A percentile compares a stretch with the other conserved stretches of the same genome.
Conservation (phyloP, 2,888 invertebrate species). For the Sphaerophoria rueppellii region DNA sequence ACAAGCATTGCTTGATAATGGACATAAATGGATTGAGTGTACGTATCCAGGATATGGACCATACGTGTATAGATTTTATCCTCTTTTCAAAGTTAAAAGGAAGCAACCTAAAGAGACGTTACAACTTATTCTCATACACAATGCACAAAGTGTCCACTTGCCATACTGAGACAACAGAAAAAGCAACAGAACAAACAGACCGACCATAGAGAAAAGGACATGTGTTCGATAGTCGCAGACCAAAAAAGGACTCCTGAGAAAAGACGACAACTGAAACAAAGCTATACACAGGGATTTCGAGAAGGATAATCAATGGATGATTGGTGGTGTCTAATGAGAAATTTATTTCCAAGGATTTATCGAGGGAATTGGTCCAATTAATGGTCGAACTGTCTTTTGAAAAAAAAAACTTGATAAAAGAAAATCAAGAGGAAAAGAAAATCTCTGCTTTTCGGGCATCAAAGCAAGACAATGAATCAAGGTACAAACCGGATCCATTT, state of each 20-base stretch:
- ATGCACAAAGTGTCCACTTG: conserved; percentile 28
- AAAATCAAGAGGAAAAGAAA: neutral
- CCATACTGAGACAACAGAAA: neutral
- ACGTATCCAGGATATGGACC: neutral
- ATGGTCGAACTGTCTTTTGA: conserved; percentile 32
- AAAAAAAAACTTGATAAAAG: neutral
- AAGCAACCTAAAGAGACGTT: conserved; percentile 26
- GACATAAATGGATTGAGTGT: conserved; percentile 57
- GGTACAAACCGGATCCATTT: conserved; percentile 19
- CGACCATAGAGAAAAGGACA: conserved; percentile 11
- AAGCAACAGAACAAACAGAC: neutral
- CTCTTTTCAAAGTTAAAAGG: neutral
- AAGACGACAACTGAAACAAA: conserved; percentile 6
- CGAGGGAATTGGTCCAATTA: conserved; percentile 55
- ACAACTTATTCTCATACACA: conserved; percentile 39
- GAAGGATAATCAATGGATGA: conserved; percentile 70
- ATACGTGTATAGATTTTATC: neutral
- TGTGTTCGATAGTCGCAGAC: conserved; percentile 11
- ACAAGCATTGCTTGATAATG: conserved; percentile 50
- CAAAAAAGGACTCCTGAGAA: conserved; percentile 22
- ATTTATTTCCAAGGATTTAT: conserved; percentile 67
- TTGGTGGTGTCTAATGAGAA: conserved; percentile 68
- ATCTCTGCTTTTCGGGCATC: conserved; percentile 11
- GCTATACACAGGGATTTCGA: conserved; percentile 25
- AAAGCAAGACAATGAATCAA: conserved; percentile 6